These are phyloP conservation scores for Chaenogobius annularis DNA, from an alignment of 2,113 vertebrate genomes.

Conservation along the genomic window DNA sequence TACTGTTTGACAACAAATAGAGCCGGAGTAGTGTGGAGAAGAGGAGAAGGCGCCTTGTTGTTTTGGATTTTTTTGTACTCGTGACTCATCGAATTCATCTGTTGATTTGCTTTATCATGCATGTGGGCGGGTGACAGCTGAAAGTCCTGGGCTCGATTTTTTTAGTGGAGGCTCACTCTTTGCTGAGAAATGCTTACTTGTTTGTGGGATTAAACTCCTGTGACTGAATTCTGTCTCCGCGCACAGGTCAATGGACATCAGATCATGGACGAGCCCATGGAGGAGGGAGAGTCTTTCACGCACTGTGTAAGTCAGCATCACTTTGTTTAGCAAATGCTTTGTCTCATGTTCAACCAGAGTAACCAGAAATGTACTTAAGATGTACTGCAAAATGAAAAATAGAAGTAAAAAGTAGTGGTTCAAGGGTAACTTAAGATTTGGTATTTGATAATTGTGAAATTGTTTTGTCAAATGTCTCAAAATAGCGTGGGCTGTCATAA, in stretches of 20 bases:
- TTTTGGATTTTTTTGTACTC: conserved; percentile 27
- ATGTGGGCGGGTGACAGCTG: conserved; percentile 64
- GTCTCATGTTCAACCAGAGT: background rate
- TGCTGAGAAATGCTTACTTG: conserved; percentile 41
- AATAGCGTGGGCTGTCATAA: too few relatives aligned
- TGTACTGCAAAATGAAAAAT: too few relatives aligned
- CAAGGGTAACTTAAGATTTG: too few relatives aligned
- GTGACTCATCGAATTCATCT: conserved; percentile 68
- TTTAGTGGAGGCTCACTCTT: conserved; percentile 42
- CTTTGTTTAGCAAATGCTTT: background rate
- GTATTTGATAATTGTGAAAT: too few relatives aligned
- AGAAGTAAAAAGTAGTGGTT: too few relatives aligned
- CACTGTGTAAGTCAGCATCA: conserved; percentile 84
- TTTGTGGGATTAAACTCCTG: conserved; percentile 11
- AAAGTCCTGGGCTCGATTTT: conserved; percentile 38
- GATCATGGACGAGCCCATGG: conserved; percentile 96
- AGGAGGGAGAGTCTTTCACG: conserved; percentile 89
- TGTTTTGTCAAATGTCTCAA: too few relatives aligned
- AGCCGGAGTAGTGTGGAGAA: conserved; percentile 26
- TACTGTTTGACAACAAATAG: conserved; percentile 62
- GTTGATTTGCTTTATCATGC: conserved; percentile 58
- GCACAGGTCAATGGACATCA: conserved; percentile 91
- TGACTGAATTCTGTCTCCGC: conserved; percentile 45
- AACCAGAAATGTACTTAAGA: background rate
- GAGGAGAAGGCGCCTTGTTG: conserved; percentile 22